These are phyloP conservation scores for Novumbra hubbsi DNA, from an alignment of 2,797 vertebrate species.

Conservation along the genomic window DNA sequence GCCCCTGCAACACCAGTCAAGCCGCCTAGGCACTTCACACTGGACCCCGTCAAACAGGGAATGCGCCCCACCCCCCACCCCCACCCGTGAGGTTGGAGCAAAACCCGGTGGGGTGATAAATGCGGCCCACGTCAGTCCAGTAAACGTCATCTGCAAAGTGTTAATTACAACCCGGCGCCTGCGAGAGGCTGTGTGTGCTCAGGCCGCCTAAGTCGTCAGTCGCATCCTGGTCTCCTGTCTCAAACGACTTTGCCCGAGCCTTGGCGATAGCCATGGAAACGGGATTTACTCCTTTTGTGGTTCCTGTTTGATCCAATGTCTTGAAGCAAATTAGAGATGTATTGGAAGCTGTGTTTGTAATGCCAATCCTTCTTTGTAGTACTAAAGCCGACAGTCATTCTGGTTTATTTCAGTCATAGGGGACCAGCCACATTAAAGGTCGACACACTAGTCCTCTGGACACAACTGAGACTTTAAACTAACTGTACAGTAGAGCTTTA, in stretches of 20 bases:
- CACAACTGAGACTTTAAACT: background rate
- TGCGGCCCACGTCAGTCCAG: slow-evolving; percentile 73
- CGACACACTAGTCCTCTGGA: slow-evolving; percentile 3
- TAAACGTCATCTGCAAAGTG: slow-evolving; percentile 77
- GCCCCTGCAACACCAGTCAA: slow-evolving; percentile 16
- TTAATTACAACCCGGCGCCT: slow-evolving; percentile 78
- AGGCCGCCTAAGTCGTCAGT: slow-evolving; percentile 51
- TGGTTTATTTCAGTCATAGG: slow-evolving; percentile 34
- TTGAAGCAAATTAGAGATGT: slow-evolving; percentile 70
- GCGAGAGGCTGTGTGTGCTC: slow-evolving; percentile 56
- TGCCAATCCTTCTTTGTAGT: slow-evolving; percentile 54
- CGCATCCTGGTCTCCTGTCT: slow-evolving; percentile 54
- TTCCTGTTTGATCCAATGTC: slow-evolving; percentile 64
- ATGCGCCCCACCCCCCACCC: slow-evolving; percentile 38
- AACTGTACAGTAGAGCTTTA: background rate
- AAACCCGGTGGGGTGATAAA: slow-evolving; percentile 66
- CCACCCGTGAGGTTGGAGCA: slow-evolving; percentile 41
- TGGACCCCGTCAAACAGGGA: slow-evolving; percentile 48
- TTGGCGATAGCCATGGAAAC: slow-evolving; percentile 63
- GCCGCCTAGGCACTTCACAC: slow-evolving; percentile 41
- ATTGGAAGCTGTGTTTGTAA: slow-evolving; percentile 66
- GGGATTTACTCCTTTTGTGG: slow-evolving; percentile 63
- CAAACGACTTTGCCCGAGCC: slow-evolving; percentile 44
- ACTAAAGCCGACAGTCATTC: slow-evolving; percentile 29
- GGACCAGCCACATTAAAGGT: slow-evolving; percentile 23